Evolutionary conservation across 2,797 vertebrate genomes (phyloP).

Genomic region (Tympanoctomys barrerae): DNA sequence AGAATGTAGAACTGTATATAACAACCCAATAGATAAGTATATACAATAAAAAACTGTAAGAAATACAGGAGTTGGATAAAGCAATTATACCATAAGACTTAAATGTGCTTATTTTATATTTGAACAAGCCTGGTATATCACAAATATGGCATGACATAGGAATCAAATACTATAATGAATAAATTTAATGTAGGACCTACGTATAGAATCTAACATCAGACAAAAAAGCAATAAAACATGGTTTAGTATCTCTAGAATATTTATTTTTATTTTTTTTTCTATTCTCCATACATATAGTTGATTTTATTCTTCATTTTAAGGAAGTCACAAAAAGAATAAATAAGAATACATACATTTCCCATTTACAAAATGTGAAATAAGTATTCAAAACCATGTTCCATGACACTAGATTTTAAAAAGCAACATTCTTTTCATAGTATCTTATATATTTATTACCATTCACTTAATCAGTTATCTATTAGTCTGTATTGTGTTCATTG

Average conservation of each 20-base stretch:
- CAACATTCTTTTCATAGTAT: neutral
- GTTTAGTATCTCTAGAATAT: neutral
- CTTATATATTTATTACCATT: neutral
- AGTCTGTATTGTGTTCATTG: neutral
- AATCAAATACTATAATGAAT: conserved; percentile 42
- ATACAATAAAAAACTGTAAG: neutral
- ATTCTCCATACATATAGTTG: neutral
- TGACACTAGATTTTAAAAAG: neutral
- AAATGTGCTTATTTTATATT: conserved; percentile 10
- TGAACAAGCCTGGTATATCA: neutral
- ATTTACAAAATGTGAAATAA: neutral
- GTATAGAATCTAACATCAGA: neutral
- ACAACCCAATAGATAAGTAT: neutral
- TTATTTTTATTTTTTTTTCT: neutral
- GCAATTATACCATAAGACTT: conserved; percentile 2
- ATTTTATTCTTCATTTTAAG: neutral
- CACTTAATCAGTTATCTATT: neutral
- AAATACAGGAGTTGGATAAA: conserved; percentile 24
- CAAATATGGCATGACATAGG: neutral
- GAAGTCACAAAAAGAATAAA: neutral
- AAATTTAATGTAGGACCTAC: neutral
- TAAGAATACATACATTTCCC: neutral
- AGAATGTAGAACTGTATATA: neutral
- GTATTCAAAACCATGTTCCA: neutral
- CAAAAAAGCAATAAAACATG: neutral